phyloP scores from a whole-genome alignment of 2,797 vertebrate genomes.

The Arnoldichthys spilopterus region DNA sequence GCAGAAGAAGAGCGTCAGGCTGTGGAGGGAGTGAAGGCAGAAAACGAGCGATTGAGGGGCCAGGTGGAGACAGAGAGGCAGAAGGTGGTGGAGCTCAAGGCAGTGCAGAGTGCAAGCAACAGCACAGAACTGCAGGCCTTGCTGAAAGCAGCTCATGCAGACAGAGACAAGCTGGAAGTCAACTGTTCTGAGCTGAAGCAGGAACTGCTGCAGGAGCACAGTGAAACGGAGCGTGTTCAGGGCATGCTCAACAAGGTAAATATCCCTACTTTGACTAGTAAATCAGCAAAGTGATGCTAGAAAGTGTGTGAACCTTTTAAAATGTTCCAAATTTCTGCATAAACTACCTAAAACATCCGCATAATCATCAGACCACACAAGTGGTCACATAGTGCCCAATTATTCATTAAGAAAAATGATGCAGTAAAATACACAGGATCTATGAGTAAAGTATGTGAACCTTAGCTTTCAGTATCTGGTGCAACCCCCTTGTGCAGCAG shows the following conservation, averaged over 20 bases:
- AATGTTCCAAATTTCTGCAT: too few species aligned
- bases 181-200: conserved; percentile 85
- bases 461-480: too few species aligned
- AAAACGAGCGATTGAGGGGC: conserved; percentile 85
- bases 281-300: not conserved
- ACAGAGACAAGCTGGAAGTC: conserved; percentile 87
- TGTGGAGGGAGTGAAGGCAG: conserved; percentile 82
- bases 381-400: too few species aligned
- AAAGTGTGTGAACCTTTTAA: too few species aligned
- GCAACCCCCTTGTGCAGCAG: too few species aligned
- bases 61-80: conserved; percentile 89
- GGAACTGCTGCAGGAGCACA: conserved; percentile 84
- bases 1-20: conserved; percentile 79
- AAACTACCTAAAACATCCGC: too few species aligned
- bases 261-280: not conserved
- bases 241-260: conserved; percentile 84
- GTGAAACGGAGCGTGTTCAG: conserved; percentile 80
- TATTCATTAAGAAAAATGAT: too few species aligned
- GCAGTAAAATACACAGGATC: too few species aligned
- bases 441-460: too few species aligned
- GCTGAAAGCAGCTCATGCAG: conserved; percentile 82
- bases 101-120: conserved; percentile 78
- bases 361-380: too few species aligned
- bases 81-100: conserved; percentile 81
- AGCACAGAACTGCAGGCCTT: conserved; percentile 83